Evolutionary conservation across 2,888 invertebrate species (phyloP).

Genomic region (Dromius quadrimaculatus): DNA sequence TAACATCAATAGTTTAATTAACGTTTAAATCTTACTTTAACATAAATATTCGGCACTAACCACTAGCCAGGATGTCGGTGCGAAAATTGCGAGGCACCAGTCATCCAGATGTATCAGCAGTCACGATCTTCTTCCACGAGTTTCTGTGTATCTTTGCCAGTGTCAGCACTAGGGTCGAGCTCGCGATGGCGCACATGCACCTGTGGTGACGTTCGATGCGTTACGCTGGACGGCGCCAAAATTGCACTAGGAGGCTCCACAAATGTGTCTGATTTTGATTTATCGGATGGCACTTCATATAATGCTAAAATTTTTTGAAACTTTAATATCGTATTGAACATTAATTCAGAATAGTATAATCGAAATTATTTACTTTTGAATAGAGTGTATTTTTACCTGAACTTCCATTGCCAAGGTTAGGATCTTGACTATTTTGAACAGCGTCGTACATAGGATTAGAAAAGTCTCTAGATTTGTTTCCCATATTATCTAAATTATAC

Average conservation of each 20-base stretch:
- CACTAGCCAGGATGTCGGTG: conserved; percentile 48
- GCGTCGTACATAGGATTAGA: conserved; percentile 99
- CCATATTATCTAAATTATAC: conserved; percentile 82
- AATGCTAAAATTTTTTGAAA: conserved; percentile 69
- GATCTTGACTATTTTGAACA: conserved; percentile 75
- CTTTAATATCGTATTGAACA: neutral
- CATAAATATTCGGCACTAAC: conserved; percentile 31
- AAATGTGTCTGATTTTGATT: conserved; percentile 72
- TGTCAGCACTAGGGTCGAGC: conserved; percentile 86
- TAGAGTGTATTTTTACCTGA: conserved; percentile 65
- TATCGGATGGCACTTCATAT: conserved; percentile 85
- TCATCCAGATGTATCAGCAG: conserved; percentile 68
- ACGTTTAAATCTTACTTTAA: conserved; percentile 14
- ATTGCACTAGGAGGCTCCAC: conserved; percentile 78
- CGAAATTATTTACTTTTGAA: neutral
- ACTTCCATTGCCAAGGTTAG: conserved; percentile 72
- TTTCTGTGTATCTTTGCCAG: conserved; percentile 91
- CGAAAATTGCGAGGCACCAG: conserved; percentile 32
- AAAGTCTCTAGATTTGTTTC: conserved; percentile 89
- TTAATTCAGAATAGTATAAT: neutral
- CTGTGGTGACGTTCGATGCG: conserved; percentile 81
- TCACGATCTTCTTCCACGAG: conserved; percentile 92
- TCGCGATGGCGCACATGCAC: conserved; percentile 81
- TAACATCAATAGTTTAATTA: conserved; percentile 24
- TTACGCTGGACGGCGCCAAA: conserved; percentile 84